A percentile compares a stretch with the other conserved stretches of the same genome.
These are phyloP conservation scores for Drosophila subpulchrella DNA, from an alignment of 1,140 invertebrate genomes.

Conservation along the genomic window DNA sequence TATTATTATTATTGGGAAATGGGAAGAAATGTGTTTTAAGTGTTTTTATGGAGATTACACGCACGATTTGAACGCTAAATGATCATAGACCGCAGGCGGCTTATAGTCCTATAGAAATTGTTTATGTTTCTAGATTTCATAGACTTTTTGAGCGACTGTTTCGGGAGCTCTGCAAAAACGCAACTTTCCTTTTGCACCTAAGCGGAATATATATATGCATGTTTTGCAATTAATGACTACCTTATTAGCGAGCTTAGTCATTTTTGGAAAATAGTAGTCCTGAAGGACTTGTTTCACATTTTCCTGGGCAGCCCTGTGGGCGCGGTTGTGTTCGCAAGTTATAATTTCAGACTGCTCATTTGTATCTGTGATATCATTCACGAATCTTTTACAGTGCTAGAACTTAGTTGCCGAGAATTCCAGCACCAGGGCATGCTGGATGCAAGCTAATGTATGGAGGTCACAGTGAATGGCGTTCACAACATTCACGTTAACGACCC, in stretches of 20 bases:
- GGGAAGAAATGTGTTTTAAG: too few species aligned
- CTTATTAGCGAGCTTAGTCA: background rate
- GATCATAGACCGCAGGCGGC: too few species aligned
- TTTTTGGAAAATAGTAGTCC: background rate
- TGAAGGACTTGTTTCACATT: background rate
- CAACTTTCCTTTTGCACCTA: too few species aligned
- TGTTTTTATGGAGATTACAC: too few species aligned
- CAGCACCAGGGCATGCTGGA: background rate
- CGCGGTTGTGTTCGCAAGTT: background rate
- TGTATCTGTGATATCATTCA: background rate
- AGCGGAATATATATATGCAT: too few species aligned
- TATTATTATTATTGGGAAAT: too few species aligned
- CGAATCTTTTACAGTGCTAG: background rate
- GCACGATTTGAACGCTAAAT: too few species aligned
- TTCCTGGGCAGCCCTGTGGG: background rate
- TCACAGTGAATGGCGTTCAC: slow-evolving; percentile 1
- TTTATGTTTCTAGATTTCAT: too few species aligned
- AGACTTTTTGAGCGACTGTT: too few species aligned
- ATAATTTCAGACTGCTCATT: background rate
- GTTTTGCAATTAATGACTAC: background rate
- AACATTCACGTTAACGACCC: background rate
- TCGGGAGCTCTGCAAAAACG: too few species aligned
- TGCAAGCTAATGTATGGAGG: background rate
- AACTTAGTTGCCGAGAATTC: background rate
- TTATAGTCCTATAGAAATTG: too few species aligned